phyloP scores from a whole-genome alignment of 2,113 vertebrate species.

The Oryzias celebensis region DNA sequence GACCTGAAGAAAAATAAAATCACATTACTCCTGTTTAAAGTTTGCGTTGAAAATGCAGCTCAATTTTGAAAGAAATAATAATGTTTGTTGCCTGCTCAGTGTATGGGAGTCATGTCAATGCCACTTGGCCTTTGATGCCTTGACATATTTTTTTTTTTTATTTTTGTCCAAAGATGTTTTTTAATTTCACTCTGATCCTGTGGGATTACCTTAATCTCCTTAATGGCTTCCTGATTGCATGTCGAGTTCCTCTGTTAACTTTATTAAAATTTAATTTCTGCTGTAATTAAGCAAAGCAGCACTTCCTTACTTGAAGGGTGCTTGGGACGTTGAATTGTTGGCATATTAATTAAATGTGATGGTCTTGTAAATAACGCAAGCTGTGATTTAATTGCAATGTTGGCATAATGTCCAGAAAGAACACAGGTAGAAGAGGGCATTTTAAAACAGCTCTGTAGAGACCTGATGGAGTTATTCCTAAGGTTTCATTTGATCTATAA shows the following conservation, averaged over 20 bases:
- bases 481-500: slow-evolving; percentile 50
- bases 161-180: slow-evolving; percentile 48
- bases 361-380: slow-evolving; percentile 70
- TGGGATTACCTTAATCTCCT: slow-evolving; percentile 71
- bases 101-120: slow-evolving; percentile 45
- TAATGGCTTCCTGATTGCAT: slow-evolving; percentile 72
- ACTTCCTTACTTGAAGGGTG: slow-evolving; percentile 63
- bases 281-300: slow-evolving; percentile 71
- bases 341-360: slow-evolving; percentile 69
- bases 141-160: slow-evolving; percentile 28
- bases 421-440: slow-evolving; percentile 43
- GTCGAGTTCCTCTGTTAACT: slow-evolving; percentile 70
- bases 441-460: slow-evolving; percentile 39
- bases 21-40: slow-evolving; percentile 10
- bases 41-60: neutral
- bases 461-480: slow-evolving; percentile 37
- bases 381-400: slow-evolving; percentile 55
- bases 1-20: slow-evolving; percentile 7
- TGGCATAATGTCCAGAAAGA: slow-evolving; percentile 57
- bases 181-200: slow-evolving; percentile 64
- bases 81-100: neutral
- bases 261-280: slow-evolving; percentile 73
- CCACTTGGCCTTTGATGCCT: slow-evolving; percentile 23
- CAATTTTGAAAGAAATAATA: slow-evolving; percentile 6
- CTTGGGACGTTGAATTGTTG: slow-evolving; percentile 60